Evolutionary conservation across 1,140 invertebrate species (phyloP).

Genomic region (Meloidogyne chitwoodi): DNA sequence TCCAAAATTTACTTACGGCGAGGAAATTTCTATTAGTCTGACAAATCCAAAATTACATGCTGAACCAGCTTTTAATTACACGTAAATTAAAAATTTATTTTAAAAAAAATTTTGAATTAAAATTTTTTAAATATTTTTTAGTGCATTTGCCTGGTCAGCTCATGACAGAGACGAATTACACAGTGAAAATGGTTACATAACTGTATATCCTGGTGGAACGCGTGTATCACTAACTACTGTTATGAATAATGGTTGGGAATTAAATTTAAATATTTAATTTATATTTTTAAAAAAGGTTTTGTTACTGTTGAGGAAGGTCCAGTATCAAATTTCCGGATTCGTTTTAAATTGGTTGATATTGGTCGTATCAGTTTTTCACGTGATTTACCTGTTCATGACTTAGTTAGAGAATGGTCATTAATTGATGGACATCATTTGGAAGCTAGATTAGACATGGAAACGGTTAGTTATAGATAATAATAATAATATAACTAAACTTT

Average conservation of each 20-base stretch:
- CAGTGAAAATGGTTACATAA: conserved; percentile 55
- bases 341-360: conserved; percentile 54
- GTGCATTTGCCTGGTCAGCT: conserved; percentile 57
- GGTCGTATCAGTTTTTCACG: conserved; percentile 56
- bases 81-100: conserved; percentile 27
- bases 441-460: conserved; percentile 39
- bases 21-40: conserved; percentile 53
- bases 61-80: conserved; percentile 53
- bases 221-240: conserved; percentile 55
- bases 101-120: background rate
- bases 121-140: conserved; percentile 27
- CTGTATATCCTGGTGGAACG: conserved; percentile 46
- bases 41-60: conserved; percentile 41
- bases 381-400: conserved; percentile 58
- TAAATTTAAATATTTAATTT: background rate
- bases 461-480: no score
- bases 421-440: conserved; percentile 35
- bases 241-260: conserved; percentile 52
- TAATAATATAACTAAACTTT: no score
- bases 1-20: conserved; percentile 58
- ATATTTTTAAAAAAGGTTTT: conserved; percentile 41
- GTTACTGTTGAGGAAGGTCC: conserved; percentile 57
- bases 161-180: conserved; percentile 58
- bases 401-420: conserved; percentile 43
- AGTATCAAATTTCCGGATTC: conserved; percentile 17